phyloP scores from a whole-genome alignment of 2,888 invertebrate genomes.

The Campoplex nolae region DNA sequence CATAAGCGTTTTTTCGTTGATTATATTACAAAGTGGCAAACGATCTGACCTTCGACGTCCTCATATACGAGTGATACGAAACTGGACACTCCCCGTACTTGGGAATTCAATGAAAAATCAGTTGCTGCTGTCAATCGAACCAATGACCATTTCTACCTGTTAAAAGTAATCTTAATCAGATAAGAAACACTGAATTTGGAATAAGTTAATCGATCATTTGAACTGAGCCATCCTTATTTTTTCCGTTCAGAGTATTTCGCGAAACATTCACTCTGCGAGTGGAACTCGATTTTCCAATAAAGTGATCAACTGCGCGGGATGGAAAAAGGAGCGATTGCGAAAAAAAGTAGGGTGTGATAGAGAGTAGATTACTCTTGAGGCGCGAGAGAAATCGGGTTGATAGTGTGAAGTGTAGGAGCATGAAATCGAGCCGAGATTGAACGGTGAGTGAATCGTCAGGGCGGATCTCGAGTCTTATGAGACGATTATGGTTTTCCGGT shows the following conservation, averaged over 20 bases:
- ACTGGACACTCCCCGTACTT: too few relatives aligned
- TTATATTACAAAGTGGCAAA: neutral
- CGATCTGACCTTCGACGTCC: neutral
- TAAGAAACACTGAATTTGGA: too few relatives aligned
- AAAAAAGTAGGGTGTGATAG: neutral
- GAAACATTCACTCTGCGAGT: neutral
- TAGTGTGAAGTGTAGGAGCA: neutral
- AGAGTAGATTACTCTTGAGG: neutral
- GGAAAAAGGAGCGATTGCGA: neutral
- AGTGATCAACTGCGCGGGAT: neutral
- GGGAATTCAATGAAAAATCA: too few relatives aligned
- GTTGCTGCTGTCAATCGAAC: too few relatives aligned
- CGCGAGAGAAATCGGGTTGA: neutral
- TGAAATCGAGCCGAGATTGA: slow-evolving; percentile 27
- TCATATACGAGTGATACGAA: too few relatives aligned
- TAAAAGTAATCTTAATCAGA: too few relatives aligned
- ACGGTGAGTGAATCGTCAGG: neutral
- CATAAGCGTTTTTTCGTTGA: neutral
- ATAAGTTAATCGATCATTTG: too few relatives aligned
- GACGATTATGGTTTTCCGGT: neutral
- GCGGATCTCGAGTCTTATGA: slow-evolving; percentile 11
- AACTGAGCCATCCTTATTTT: neutral
- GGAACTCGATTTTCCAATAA: neutral
- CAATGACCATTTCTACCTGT: too few relatives aligned
- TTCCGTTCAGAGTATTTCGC: neutral